phyloP scores from a whole-genome alignment of 2,113 vertebrate genomes.

The Hydropotes inermis region DNA sequence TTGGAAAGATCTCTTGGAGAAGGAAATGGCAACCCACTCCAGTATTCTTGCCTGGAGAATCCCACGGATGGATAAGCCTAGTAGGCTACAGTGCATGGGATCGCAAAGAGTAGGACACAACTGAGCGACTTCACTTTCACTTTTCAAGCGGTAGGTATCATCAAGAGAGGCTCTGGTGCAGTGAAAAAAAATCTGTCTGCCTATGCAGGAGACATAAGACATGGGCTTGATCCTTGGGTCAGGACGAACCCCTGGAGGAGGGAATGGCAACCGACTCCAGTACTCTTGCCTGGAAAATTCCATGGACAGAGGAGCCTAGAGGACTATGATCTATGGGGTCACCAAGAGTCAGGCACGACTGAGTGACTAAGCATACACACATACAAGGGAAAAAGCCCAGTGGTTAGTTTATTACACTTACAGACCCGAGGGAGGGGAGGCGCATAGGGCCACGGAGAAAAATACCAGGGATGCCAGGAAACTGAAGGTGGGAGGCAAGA shows the following conservation, averaged over 20 bases:
- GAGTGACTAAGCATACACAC: background rate
- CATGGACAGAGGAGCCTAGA: background rate
- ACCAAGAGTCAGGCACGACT: background rate
- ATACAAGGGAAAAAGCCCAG: background rate
- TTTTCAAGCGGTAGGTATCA: too few relatives aligned
- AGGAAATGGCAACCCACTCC: too few relatives aligned
- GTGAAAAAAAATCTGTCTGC: background rate
- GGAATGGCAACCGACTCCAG: background rate
- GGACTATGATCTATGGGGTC: background rate
- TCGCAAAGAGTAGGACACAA: too few relatives aligned
- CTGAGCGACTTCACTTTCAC: too few relatives aligned
- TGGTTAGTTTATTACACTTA: background rate
- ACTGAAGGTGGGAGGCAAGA: background rate
- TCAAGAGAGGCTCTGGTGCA: background rate
- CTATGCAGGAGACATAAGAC: background rate
- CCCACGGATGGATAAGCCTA: too few relatives aligned
- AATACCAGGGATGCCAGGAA: background rate
- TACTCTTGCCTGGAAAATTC: background rate
- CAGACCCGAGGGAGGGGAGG: background rate
- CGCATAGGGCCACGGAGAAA: fast-evolving
- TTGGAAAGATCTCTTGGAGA: too few relatives aligned
- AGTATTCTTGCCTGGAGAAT: too few relatives aligned
- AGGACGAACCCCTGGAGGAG: background rate
- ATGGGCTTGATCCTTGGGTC: background rate
- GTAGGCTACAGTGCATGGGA: too few relatives aligned